phyloP scores from a whole-genome alignment of 2,113 vertebrate species.

The Polypterus bichir region DNA sequence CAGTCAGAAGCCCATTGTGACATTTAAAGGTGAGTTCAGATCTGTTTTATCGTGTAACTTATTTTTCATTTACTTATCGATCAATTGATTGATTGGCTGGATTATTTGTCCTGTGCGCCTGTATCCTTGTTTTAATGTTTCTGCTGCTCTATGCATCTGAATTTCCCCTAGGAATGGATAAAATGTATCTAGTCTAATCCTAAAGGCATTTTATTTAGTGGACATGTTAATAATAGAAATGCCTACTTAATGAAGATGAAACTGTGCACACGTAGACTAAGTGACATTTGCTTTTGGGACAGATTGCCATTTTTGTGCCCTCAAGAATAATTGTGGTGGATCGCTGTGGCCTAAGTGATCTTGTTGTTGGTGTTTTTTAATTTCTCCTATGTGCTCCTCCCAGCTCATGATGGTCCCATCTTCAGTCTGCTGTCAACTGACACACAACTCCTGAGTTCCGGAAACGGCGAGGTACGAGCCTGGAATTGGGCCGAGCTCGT shows the following conservation, averaged over 20 bases:
- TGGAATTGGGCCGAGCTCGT: constrained; percentile 75
- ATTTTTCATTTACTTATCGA: neutral
- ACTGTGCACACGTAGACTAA: no score
- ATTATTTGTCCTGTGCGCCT: no score
- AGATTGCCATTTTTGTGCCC: neutral
- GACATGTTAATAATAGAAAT: no score
- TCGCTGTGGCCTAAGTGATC: neutral
- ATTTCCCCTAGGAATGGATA: no score
- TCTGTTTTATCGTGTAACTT: neutral
- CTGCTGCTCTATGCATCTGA: no score
- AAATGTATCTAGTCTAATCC: no score
- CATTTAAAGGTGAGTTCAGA: constrained; percentile 55
- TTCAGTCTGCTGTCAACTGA: constrained; percentile 67
- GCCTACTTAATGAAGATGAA: no score
- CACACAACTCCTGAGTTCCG: constrained; percentile 62
- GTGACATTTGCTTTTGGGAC: neutral
- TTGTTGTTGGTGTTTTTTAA: no score
- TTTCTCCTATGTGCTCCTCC: neutral
- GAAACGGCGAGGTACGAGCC: constrained; percentile 67
- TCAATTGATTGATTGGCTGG: no score
- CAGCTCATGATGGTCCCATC: constrained; percentile 70
- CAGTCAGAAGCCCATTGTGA: constrained; percentile 62
- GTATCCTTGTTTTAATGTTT: no score
- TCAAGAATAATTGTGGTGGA: neutral
- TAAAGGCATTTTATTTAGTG: no score